Conservation (phyloP, 2,888 invertebrate species). For the Erannis defoliaria region DNA sequence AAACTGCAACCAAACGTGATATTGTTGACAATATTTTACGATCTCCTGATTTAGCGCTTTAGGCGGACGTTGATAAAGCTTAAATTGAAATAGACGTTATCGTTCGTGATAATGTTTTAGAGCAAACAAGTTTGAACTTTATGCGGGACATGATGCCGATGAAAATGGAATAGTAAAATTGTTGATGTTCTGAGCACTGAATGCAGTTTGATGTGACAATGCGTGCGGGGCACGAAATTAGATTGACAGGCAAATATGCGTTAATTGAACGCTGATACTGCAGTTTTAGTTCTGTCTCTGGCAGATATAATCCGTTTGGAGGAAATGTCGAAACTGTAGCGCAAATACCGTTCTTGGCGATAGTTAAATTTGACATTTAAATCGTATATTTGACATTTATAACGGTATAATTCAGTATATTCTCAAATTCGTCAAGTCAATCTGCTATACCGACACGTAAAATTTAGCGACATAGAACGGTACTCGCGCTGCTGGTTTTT, state of each 20-base stretch:
- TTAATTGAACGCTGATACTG: constrained; percentile 37
- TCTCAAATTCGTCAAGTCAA: too few relatives aligned
- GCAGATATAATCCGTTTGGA: constrained; percentile 6
- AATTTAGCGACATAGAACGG: too few relatives aligned
- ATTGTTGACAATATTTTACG: constrained; percentile 19
- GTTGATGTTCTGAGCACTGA: constrained; percentile 14
- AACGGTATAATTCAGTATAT: too few relatives aligned
- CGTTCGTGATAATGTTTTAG: constrained; percentile 5
- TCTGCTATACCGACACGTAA: too few relatives aligned
- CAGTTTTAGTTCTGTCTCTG: constrained; percentile 31
- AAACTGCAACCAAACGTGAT: neutral
- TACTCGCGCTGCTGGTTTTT: constrained; percentile 9
- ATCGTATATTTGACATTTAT: too few relatives aligned
- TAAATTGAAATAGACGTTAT: constrained; percentile 16
- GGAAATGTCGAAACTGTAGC: too few relatives aligned
- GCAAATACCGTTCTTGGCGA: too few relatives aligned
- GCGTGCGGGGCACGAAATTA: constrained; percentile 29
- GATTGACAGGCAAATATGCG: constrained; percentile 41
- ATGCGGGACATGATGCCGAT: constrained; percentile 22
- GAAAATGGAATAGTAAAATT: constrained; percentile 31
- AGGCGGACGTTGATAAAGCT: constrained; percentile 11
- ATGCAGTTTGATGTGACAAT: constrained; percentile 22
- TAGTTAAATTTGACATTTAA: too few relatives aligned
- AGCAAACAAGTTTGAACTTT: constrained; percentile 29
- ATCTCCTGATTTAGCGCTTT: constrained; percentile 27